A percentile compares a stretch with the other conserved stretches of the same genome.
These are phyloP conservation scores for Mastigias papua DNA, from an alignment of 30 jellyfish, hydroid and myxozoan species.

Conservation along the genomic window DNA sequence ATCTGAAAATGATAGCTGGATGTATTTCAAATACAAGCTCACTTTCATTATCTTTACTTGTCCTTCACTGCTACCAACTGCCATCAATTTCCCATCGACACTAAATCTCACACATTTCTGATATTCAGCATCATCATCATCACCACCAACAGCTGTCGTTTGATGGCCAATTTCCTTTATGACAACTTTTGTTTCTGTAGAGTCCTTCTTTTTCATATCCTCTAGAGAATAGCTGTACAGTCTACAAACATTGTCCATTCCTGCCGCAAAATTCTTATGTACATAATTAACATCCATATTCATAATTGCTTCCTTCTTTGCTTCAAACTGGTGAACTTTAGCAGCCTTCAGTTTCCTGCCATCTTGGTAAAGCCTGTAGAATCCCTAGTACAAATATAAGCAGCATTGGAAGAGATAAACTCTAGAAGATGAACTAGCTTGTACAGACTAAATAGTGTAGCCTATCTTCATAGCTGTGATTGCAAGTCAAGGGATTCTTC, in stretches of 20 bases:
- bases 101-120: constrained; percentile 87
- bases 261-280: constrained; percentile 80
- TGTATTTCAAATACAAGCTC: too few relatives aligned
- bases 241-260: constrained; percentile 90
- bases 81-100: constrained; percentile 78
- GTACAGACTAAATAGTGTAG: too few relatives aligned
- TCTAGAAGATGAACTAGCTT: too few relatives aligned
- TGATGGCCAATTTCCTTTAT: constrained; percentile 57
- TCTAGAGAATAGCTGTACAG: constrained; percentile 46
- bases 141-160: constrained; percentile 66
- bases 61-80: constrained; percentile 86
- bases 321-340: constrained; percentile 55
- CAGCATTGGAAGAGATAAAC: background rate
- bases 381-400: too few relatives aligned
- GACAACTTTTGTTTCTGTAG: constrained; percentile 14
- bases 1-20: too few relatives aligned
- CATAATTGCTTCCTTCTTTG: constrained; percentile 85
- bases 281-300: constrained; percentile 68
- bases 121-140: constrained; percentile 91
- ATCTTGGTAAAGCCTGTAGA: constrained; percentile 70
- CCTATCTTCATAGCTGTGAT: too few relatives aligned
- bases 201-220: constrained; percentile 36
- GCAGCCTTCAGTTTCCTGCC: constrained; percentile 73
- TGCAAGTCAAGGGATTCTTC: too few relatives aligned
- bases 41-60: constrained; percentile 76